Evolutionary conservation across 37 sponge, comb jelly and placozoan genomes (phyloP).

Genomic region (Ephydatia muelleri): DNA sequence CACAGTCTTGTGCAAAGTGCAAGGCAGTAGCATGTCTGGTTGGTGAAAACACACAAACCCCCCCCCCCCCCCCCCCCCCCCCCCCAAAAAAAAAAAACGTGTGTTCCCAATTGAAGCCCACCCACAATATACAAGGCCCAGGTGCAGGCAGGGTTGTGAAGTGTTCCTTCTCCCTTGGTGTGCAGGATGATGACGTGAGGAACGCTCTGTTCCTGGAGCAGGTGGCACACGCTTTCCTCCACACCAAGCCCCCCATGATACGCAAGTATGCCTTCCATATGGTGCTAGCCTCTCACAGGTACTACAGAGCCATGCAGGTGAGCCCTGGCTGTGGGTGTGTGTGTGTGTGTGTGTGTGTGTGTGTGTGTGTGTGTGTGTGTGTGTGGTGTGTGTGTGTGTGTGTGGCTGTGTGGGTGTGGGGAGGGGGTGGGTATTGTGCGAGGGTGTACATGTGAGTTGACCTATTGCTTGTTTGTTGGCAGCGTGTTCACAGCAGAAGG

Average conservation of each 20-base stretch:
- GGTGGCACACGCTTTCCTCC: constrained; percentile 86
- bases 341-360: constrained; percentile 28
- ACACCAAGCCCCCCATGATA: constrained; percentile 50
- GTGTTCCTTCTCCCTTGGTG: too few species aligned
- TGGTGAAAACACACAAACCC: too few species aligned
- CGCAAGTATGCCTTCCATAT: constrained; percentile 92
- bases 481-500: constrained; percentile 58
- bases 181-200: constrained; percentile 68
- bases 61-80: too few species aligned
- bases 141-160: too few species aligned
- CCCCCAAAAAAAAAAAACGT: too few species aligned
- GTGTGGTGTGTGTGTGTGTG: background rate
- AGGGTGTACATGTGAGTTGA: background rate
- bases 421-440: background rate
- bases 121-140: too few species aligned
- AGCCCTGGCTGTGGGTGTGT: background rate
- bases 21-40: too few species aligned
- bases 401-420: background rate
- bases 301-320: constrained; percentile 72
- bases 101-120: too few species aligned
- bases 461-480: constrained; percentile 2
- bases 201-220: constrained; percentile 89
- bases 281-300: constrained; percentile 88
- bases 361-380: background rate
- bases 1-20: too few species aligned